Base-by-base conservation (phyloP, 2,797 vertebrate genomes). In the Mormyrus proboscirostris region DNA sequence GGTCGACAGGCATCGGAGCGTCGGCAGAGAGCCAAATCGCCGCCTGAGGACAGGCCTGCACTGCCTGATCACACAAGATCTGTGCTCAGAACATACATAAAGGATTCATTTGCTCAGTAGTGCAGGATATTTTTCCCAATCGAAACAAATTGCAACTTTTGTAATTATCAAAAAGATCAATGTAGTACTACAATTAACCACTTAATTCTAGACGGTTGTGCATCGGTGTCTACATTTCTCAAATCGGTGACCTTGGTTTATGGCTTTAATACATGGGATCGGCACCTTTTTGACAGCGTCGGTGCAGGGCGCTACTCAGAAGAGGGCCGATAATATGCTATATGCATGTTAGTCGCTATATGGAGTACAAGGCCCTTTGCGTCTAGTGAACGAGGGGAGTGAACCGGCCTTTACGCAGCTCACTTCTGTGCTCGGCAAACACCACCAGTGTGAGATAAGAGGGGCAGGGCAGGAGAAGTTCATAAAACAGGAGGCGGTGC, bases 351-450 rank as follows among this genome's bases (percentile, higher is more conserved):
- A 86, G 88, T 89, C n/a, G 25, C 82, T 89, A 41, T 57, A 25
- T 44, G 51, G 33, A 47, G 53, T 49, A 84, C 88, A 49, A 44
- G 88, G 88, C 88, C 88, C 88, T 25, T 89, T 84, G 76, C 25
- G 79, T 84, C 33, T 89, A 16, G 33, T 59, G 76, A 84, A 49
- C 10, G 44, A 86, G 47, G 57, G 25, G 69, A 86, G 83, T 62
- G 16, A 86, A 33, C 50, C 22, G 7, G 8, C 59, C 19, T 25
- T 76, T 73, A 29, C 33, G 19, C 22, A 49, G 59, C 47, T 33
- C 59, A 51, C 22, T 41, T 55, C 82, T 49, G 89, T 6, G 59
- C 89, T 73, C 19, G 4, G 83, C 83, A 69, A 49, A 89, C 47
- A 25, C 33, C 47, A 62, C 44, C 79, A 38, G 82, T 65, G 82